phyloP scores from a whole-genome alignment of 2,888 invertebrate genomes.

The Baronia brevicornis region DNA sequence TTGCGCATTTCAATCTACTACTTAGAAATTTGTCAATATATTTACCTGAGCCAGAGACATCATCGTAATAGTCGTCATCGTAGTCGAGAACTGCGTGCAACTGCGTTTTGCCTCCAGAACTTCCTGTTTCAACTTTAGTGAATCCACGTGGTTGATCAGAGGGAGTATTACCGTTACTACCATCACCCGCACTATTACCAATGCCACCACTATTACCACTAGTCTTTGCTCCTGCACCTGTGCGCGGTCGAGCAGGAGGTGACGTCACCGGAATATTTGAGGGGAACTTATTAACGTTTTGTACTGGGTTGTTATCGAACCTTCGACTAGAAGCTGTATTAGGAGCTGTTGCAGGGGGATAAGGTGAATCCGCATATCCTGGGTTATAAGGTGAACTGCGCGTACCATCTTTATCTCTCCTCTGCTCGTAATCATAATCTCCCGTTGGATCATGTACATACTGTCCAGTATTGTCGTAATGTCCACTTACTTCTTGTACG shows the following conservation, averaged over 20 bases:
- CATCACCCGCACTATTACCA: constrained; percentile 27
- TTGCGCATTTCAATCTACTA: too few species aligned
- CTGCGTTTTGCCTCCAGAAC: constrained; percentile 77
- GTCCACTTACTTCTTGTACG: constrained; percentile 51
- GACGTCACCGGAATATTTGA: constrained; percentile 39
- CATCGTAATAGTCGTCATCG: constrained; percentile 78
- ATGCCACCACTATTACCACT: constrained; percentile 49
- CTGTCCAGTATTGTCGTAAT: constrained; percentile 58
- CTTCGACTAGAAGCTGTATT: constrained; percentile 58
- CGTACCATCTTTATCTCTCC: constrained; percentile 37
- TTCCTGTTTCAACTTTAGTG: constrained; percentile 77
- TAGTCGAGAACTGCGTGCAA: constrained; percentile 84
- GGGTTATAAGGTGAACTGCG: constrained; percentile 45
- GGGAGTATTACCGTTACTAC: constrained; percentile 40
- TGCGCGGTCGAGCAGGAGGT: constrained; percentile 31
- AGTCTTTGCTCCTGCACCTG: constrained; percentile 64
- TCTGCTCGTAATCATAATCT: constrained; percentile 66
- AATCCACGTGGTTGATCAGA: constrained; percentile 78
- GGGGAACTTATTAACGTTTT: constrained; percentile 54
- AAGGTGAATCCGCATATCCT: constrained; percentile 53
- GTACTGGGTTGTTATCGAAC: constrained; percentile 49
- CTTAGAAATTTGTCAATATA: constrained; percentile 16
- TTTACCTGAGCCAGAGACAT: constrained; percentile 71
- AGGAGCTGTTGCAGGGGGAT: constrained; percentile 45
- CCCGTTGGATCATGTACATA: constrained; percentile 64